Evolutionary conservation across 1,140 invertebrate genomes (phyloP).

Genomic region (Drosophila guanche): DNA sequence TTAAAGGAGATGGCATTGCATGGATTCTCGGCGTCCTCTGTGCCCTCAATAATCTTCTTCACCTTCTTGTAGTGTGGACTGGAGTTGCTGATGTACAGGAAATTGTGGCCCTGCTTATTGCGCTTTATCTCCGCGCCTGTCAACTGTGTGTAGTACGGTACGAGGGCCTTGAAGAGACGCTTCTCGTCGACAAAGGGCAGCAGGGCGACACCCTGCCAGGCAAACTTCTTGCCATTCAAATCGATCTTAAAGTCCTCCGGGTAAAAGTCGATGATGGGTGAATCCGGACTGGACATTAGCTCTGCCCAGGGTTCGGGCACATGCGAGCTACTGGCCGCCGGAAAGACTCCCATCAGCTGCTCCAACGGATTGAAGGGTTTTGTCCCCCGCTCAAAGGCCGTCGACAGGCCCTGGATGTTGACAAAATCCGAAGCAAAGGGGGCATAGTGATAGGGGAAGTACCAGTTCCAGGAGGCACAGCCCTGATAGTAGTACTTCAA

Average conservation of each 20-base stretch:
- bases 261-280: slow-evolving; percentile 99
- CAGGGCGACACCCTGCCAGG: slow-evolving; percentile 99
- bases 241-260: slow-evolving; percentile 99
- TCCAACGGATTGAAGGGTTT: slow-evolving; percentile 98
- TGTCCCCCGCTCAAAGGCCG: slow-evolving; percentile 94
- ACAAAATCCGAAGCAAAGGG: slow-evolving; percentile 99
- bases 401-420: slow-evolving; percentile 93
- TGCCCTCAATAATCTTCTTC: slow-evolving; percentile 87
- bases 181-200: slow-evolving; percentile 99
- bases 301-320: slow-evolving; percentile 97
- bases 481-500: slow-evolving; percentile 99
- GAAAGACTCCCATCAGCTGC: slow-evolving; percentile 99
- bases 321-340: slow-evolving; percentile 96
- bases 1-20: slow-evolving; percentile 85
- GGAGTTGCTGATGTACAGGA: slow-evolving; percentile 89
- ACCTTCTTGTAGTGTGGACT: slow-evolving; percentile 89
- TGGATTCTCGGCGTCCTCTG: slow-evolving; percentile 84
- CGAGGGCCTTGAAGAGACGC: slow-evolving; percentile 93
- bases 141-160: slow-evolving; percentile 90
- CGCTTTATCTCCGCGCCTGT: slow-evolving; percentile 90
- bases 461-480: slow-evolving; percentile 99
- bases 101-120: slow-evolving; percentile 90
- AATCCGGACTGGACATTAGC: slow-evolving; percentile 97
- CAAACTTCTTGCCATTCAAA: slow-evolving; percentile 99
- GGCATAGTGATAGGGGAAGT: slow-evolving; percentile 99